Evolutionary conservation across 2,113 vertebrate species (phyloP).

Genomic region (Dendropsophus ebraccatus): DNA sequence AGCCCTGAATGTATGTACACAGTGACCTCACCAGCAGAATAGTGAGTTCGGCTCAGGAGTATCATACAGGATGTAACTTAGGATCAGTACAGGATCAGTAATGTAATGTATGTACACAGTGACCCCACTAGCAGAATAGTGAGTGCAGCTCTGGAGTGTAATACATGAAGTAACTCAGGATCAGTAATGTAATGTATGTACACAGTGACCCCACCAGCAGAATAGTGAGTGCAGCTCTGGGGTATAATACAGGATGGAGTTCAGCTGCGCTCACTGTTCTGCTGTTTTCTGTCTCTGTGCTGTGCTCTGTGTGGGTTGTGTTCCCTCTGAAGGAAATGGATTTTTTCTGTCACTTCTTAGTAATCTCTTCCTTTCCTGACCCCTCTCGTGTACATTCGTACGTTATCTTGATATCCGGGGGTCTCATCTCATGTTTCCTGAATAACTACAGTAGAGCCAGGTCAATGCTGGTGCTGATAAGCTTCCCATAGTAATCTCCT

Average conservation of each 20-base stretch:
- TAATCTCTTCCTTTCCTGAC: not conserved
- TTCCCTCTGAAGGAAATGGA: not conserved
- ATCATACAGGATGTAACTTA: not conserved
- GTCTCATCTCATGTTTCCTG: too few relatives aligned
- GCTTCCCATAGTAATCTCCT: too few relatives aligned
- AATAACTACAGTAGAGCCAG: too few relatives aligned
- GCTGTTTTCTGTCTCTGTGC: too few relatives aligned
- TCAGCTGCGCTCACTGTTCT: too few relatives aligned
- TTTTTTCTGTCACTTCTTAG: not conserved
- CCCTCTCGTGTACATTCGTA: not conserved
- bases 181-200: not conserved
- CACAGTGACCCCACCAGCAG: not conserved
- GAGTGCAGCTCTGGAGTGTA: conserved; percentile 2
- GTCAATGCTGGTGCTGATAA: too few relatives aligned
- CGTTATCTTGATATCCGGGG: too few relatives aligned
- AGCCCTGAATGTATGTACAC: too few relatives aligned
- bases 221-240: not conserved
- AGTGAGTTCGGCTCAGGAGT: too few relatives aligned
- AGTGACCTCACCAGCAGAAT: not conserved
- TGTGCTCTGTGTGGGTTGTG: too few relatives aligned
- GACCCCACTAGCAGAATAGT: conserved; percentile 3
- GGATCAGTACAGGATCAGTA: not conserved
- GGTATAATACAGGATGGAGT: not conserved
- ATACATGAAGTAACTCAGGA: not conserved
- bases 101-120: not conserved